These are phyloP conservation scores for Drosophila pachea DNA, from an alignment of 1,140 invertebrate species.

Conservation along the genomic window DNA sequence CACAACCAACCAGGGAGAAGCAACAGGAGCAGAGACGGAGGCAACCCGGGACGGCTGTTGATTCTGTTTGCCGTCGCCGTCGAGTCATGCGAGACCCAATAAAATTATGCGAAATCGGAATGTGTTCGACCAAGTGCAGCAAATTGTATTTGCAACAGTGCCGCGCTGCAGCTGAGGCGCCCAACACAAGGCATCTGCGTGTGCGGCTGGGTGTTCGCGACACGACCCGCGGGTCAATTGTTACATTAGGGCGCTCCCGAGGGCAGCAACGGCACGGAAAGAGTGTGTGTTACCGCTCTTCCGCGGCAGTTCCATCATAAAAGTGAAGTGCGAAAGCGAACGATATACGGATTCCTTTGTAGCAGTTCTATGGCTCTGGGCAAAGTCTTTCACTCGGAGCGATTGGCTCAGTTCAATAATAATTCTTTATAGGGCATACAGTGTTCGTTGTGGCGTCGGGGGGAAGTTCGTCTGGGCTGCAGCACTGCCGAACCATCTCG, in stretches of 20 bases:
- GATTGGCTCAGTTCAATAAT: too few species aligned
- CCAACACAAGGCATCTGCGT: not conserved
- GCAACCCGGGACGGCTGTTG: conserved; percentile 50
- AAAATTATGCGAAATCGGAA: conserved; percentile 73
- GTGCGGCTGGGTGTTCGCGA: not conserved
- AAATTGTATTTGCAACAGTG: conserved; percentile 65
- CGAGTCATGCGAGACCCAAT: conserved; percentile 54
- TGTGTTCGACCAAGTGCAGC: conserved; percentile 66
- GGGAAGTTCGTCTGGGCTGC: too few species aligned
- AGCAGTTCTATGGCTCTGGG: too few species aligned
- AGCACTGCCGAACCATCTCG: too few species aligned
- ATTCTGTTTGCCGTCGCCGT: conserved; percentile 57
- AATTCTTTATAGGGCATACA: too few species aligned
- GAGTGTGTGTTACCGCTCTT: too few species aligned
- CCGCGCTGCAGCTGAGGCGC: conserved; percentile 9
- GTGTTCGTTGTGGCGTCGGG: too few species aligned
- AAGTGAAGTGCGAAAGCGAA: too few species aligned
- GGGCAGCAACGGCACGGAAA: not conserved
- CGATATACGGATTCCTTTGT: too few species aligned
- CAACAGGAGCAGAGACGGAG: not conserved
- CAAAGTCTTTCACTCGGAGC: too few species aligned
- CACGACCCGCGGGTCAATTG: conserved; percentile 52
- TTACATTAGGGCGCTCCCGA: conserved; percentile 25
- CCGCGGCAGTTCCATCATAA: too few species aligned
- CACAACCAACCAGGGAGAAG: not conserved